A percentile compares a stretch with the other conserved stretches of the same genome.
Conservation (phyloP, 2,113 vertebrate genomes). For the Donacobius atricapilla region DNA sequence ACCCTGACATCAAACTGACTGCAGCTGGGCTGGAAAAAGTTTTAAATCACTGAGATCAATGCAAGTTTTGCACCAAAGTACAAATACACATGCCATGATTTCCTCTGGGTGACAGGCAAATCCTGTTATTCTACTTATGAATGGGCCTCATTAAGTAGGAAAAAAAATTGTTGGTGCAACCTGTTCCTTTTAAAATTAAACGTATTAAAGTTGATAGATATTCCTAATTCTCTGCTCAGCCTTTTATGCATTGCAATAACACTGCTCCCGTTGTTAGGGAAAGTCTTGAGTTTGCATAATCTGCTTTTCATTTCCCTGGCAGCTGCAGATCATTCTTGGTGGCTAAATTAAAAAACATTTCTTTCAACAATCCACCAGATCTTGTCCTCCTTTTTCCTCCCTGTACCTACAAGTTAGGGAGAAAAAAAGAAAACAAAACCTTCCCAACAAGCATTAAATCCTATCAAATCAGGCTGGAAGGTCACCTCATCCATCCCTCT, state of each 20-base stretch:
- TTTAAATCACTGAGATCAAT: constrained; percentile 13
- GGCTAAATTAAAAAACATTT: constrained; percentile 26
- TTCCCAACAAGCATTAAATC: constrained; percentile 22
- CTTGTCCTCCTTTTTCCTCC: neutral
- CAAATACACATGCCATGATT: constrained; percentile 2
- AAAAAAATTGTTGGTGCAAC: neutral
- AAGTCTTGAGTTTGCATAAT: constrained; percentile 53
- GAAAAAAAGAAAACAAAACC: neutral
- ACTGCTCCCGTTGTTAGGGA: constrained; percentile 17
- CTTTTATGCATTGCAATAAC: constrained; percentile 27
- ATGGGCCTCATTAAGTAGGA: neutral
- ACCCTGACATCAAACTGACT: constrained; percentile 44
- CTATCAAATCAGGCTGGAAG: neutral
- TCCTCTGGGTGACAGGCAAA: constrained; percentile 53
- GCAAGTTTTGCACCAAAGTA: constrained; percentile 48
- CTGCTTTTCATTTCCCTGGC: constrained; percentile 53
- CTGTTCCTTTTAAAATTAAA: constrained; percentile 18
- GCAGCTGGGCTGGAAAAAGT: constrained; percentile 48
- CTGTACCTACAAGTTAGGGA: neutral
- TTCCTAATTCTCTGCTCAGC: constrained; percentile 37
- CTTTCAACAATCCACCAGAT: constrained; percentile 7
- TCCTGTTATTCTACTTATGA: constrained; percentile 28
- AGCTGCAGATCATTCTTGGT: constrained; percentile 49
- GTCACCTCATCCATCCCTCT: constrained; percentile 18
- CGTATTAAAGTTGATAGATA: constrained; percentile 37